Evolutionary conservation across 1,140 invertebrate genomes (phyloP), one percentile per base, ranked within the genome.

Genomic region (Sycophaga agraensis): DNA sequence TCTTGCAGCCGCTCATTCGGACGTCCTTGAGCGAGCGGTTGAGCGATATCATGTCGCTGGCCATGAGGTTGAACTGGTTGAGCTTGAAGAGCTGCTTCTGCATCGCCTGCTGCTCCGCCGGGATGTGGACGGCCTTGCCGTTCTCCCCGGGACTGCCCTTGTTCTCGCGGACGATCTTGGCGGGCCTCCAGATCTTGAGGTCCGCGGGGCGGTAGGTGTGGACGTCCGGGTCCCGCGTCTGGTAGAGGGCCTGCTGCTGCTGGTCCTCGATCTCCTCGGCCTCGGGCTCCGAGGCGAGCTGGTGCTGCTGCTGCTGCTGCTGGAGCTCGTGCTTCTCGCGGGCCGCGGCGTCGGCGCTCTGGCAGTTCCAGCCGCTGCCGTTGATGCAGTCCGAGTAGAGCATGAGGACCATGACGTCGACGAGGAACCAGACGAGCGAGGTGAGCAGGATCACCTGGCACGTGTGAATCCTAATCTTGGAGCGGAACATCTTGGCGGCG

Each of bases 41-140:
- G 34, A 99, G 78, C 34, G 96, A 95, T 68, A 99, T 98, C 86
- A 94, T 91, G 81, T 99, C 96, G 79, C 94, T 98, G 45, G 96
- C 97, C 75, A 98, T 81, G 64, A 99, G 83, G 83, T 99, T 99
- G 81, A 99, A 99, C 82, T 99, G 96, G 83, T 99, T 98, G 65
- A 96, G 85, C 78, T 97, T 96, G 79, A 98, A 98, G 74, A 95
- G 94, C 69, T 97, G 93, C 81, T 96, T 91, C 84, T 96, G 93
- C 28, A 93, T 78, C 45, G 87, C 87, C 71, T 97, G 91, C 74
- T 91, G 86, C 19, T 93, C 89, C 4, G 88, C 80, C 24, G 93
- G 88, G 69, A 97, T 91, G 63, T 89, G 86, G 5, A 98, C 96
- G 26, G 93, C 87, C 74, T 90, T 90, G 37, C 88, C 96, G 84